Conservation (phyloP, 1,140 invertebrate species). For the Belonocnema kinseyi region DNA sequence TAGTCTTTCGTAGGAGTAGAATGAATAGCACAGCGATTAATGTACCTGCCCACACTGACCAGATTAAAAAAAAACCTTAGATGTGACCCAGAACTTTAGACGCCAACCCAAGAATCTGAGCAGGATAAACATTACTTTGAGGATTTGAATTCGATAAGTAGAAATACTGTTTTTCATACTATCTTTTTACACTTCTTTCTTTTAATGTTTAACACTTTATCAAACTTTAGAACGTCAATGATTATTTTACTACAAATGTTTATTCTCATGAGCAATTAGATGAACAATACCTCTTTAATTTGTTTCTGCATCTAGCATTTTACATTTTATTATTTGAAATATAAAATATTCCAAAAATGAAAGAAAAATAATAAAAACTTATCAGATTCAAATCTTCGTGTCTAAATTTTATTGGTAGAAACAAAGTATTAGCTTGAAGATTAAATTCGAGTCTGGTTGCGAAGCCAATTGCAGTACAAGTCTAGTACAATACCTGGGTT, state of each 20-base stretch:
- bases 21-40: slow-evolving; percentile 62
- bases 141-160: background rate
- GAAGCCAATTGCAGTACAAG: background rate
- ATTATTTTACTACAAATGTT: too few relatives aligned
- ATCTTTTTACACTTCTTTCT: background rate
- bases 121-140: slow-evolving; percentile 24
- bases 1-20: slow-evolving; percentile 38
- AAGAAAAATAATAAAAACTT: background rate
- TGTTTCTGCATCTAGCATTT: too few relatives aligned
- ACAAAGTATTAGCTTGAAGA: background rate
- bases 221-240: too few relatives aligned
- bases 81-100: too few relatives aligned
- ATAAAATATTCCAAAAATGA: background rate
- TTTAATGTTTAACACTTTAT: too few relatives aligned
- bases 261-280: too few relatives aligned
- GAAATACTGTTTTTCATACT: background rate
- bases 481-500: slow-evolving; percentile 19
- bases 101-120: background rate
- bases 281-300: too few relatives aligned
- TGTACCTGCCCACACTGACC: slow-evolving; percentile 71
- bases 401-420: background rate
- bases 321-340: too few relatives aligned
- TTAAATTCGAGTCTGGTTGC: background rate
- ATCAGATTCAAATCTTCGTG: background rate
- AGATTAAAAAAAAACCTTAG: slow-evolving; percentile 19